Evolutionary conservation across 2,888 invertebrate species (phyloP).

Genomic region (Leptinotarsa tumamoca): DNA sequence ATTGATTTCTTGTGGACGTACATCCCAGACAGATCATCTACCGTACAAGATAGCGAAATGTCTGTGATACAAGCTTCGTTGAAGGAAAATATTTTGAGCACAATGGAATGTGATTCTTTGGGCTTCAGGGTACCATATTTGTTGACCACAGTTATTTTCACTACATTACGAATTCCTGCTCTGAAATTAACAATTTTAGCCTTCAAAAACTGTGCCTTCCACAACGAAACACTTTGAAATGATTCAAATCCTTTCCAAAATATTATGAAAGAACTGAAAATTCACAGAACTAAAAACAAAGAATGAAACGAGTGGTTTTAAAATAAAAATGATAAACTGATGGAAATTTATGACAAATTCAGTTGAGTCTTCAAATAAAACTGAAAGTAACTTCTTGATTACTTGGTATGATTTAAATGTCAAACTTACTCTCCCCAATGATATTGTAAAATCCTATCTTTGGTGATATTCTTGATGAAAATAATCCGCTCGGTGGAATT

Average conservation of each 20-base stretch:
- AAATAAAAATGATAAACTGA: too few species aligned
- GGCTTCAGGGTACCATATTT: constrained; percentile 62
- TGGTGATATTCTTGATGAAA: constrained; percentile 63
- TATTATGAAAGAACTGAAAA: too few species aligned
- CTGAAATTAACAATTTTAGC: constrained; percentile 37
- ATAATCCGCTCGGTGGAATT: constrained; percentile 59
- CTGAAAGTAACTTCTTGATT: neutral
- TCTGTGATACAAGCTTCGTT: constrained; percentile 58
- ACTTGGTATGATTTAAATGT: neutral
- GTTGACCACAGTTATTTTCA: constrained; percentile 42
- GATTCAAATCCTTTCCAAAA: too few species aligned
- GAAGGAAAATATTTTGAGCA: constrained; percentile 59
- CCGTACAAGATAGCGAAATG: constrained; percentile 60
- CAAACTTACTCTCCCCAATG: constrained; percentile 62
- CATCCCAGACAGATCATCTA: constrained; percentile 62
- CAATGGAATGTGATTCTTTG: constrained; percentile 59
- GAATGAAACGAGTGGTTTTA: too few species aligned
- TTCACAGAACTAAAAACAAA: too few species aligned
- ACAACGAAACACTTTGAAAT: too few species aligned
- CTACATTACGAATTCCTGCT: constrained; percentile 39
- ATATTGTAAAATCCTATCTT: constrained; percentile 61
- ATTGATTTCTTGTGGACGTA: constrained; percentile 60
- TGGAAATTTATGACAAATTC: too few species aligned
- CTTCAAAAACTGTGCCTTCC: too few species aligned
- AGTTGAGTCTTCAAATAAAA: too few species aligned